Percentiles rank a stretch among this genome's conserved stretches.
Conservation (phyloP, 2,113 vertebrate species). For the Condylura cristata region DNA sequence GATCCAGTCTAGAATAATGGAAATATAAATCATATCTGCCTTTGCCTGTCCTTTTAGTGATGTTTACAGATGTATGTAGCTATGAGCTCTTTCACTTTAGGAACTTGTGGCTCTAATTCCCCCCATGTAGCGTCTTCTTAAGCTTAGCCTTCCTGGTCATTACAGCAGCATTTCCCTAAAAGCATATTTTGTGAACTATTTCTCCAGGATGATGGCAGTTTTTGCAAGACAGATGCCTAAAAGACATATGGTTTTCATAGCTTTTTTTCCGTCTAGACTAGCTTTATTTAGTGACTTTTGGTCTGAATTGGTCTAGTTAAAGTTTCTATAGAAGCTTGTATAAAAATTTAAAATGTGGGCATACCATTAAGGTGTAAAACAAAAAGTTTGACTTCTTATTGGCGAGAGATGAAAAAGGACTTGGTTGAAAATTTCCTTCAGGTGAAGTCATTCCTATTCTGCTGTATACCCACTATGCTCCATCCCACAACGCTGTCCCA, state of each 20-base stretch:
- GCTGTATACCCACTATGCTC: neutral
- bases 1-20: neutral
- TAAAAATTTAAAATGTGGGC: conserved; percentile 72
- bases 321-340: conserved; percentile 77
- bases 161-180: conserved; percentile 69
- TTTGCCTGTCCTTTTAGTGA: conserved; percentile 44
- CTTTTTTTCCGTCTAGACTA: conserved; percentile 86
- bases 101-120: conserved; percentile 41
- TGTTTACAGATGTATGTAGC: conserved; percentile 62
- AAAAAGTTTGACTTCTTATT: conserved; percentile 77
- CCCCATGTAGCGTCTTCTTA: neutral
- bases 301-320: conserved; percentile 80
- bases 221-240: conserved; percentile 77
- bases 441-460: conserved; percentile 31
- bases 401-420: conserved; percentile 53
- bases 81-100: conserved; percentile 62
- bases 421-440: conserved; percentile 49
- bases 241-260: conserved; percentile 87
- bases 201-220: conserved; percentile 76
- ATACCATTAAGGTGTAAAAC: conserved; percentile 81
- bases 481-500: conserved; percentile 69
- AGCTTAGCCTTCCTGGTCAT: conserved; percentile 55
- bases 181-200: conserved; percentile 74
- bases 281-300: conserved; percentile 85
- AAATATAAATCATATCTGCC: conserved; percentile 19